A percentile compares a stretch with the other conserved stretches of the same genome.
phyloP scores from a whole-genome alignment of 2,888 invertebrate genomes.

The Rutpela maculata region DNA sequence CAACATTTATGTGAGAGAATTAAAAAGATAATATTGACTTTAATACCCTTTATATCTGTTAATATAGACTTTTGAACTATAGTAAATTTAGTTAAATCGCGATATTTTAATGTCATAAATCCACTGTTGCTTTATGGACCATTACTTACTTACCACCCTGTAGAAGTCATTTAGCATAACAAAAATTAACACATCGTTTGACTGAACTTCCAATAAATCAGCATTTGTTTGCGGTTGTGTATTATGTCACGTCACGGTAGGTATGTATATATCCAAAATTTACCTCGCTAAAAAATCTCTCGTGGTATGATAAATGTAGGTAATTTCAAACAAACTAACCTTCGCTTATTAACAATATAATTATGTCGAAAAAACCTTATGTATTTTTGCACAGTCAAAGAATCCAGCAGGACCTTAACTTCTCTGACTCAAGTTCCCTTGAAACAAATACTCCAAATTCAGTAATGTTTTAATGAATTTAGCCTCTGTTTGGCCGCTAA shows the following conservation, averaged over 20 bases:
- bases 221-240: no score
- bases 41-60: no score
- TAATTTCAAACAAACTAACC: not conserved
- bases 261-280: not conserved
- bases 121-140: no score
- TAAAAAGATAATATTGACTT: no score
- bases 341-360: not conserved
- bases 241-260: not conserved
- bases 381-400: not conserved
- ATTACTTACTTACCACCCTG: no score
- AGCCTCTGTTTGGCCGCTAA: slow-evolving; percentile 9
- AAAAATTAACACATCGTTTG: no score
- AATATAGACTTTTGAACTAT: no score
- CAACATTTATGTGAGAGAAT: no score
- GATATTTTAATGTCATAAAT: no score
- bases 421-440: slow-evolving; percentile 2
- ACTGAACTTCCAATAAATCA: no score
- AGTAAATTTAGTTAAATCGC: no score
- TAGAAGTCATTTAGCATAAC: no score
- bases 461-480: slow-evolving; percentile 17
- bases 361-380: not conserved
- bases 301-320: not conserved
- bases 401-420: not conserved
- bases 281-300: not conserved
- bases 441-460: slow-evolving; percentile 34